A percentile compares a stretch with the other conserved stretches of the same genome.
phyloP scores from a whole-genome alignment of 2,113 vertebrate species.

The Campylomormyrus numenius region DNA sequence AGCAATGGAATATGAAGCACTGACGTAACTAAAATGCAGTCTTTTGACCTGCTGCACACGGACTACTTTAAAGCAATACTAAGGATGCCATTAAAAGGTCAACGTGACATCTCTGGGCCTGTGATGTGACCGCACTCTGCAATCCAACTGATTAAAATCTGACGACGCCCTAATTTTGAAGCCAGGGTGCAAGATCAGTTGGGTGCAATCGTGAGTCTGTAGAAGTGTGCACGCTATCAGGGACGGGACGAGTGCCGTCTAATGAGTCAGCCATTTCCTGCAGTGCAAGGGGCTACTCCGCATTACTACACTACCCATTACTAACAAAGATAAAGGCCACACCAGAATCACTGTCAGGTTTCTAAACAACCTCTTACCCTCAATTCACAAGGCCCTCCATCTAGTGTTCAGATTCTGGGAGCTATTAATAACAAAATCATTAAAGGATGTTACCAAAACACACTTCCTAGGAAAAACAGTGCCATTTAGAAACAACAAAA shows the following conservation, averaged over 20 bases:
- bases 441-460: neutral
- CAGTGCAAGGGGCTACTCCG: neutral
- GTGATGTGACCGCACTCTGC: constrained; percentile 47
- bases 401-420: neutral
- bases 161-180: neutral
- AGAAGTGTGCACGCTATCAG: constrained; percentile 27
- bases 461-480: neutral
- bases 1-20: neutral
- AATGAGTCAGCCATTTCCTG: neutral
- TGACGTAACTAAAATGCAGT: neutral
- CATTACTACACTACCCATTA: neutral
- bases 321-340: neutral
- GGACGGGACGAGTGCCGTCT: constrained; percentile 23
- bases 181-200: constrained; percentile 19
- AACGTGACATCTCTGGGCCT: constrained; percentile 24
- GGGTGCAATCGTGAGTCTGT: constrained; percentile 31
- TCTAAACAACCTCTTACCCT: neutral
- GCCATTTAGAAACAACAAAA: neutral
- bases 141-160: neutral
- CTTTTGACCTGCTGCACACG: neutral
- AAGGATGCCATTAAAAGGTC: neutral
- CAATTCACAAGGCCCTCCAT: neutral
- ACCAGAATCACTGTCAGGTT: neutral
- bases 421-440: neutral
- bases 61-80: neutral